phyloP scores from a whole-genome alignment of 2,888 invertebrate genomes.

The Drosophila kuntzei region DNA sequence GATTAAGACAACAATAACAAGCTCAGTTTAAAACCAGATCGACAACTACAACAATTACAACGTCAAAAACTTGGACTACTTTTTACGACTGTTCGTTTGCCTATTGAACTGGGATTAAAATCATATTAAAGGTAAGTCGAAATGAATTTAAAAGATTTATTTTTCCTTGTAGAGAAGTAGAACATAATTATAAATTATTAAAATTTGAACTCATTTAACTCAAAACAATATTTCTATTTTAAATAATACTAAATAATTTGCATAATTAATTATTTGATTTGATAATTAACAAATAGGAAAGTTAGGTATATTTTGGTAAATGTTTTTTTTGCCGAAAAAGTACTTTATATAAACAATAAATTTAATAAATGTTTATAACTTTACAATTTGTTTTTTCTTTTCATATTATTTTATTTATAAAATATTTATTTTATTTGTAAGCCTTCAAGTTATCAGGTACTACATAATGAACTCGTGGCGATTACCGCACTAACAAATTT shows the following conservation, averaged over 20 bases:
- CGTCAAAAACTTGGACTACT: slow-evolving; percentile 34
- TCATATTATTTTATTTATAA: neutral
- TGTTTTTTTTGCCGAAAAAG: too few species aligned
- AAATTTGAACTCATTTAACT: too few species aligned
- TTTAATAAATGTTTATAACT: too few species aligned
- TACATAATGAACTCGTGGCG: slow-evolving; percentile 10
- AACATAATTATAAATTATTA: too few species aligned
- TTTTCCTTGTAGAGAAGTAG: neutral
- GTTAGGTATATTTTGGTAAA: too few species aligned
- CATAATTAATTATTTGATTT: too few species aligned
- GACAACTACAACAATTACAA: slow-evolving; percentile 22
- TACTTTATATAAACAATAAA: too few species aligned
- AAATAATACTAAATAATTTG: too few species aligned
- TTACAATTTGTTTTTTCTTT: too few species aligned
- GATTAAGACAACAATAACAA: slow-evolving; percentile 61
- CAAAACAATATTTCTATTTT: too few species aligned
- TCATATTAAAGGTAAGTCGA: slow-evolving; percentile 9
- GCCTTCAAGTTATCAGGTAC: neutral
- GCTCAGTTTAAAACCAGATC: slow-evolving; percentile 64
- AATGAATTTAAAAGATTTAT: too few species aligned
- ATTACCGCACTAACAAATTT: slow-evolving; percentile 28
- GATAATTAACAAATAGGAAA: too few species aligned
- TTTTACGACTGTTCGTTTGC: slow-evolving; percentile 32
- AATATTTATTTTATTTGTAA: slow-evolving; percentile 1
- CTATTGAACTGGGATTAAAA: slow-evolving; percentile 20